Conservation (phyloP, 2,888 invertebrate species). For the Heliconius ismenius region DNA sequence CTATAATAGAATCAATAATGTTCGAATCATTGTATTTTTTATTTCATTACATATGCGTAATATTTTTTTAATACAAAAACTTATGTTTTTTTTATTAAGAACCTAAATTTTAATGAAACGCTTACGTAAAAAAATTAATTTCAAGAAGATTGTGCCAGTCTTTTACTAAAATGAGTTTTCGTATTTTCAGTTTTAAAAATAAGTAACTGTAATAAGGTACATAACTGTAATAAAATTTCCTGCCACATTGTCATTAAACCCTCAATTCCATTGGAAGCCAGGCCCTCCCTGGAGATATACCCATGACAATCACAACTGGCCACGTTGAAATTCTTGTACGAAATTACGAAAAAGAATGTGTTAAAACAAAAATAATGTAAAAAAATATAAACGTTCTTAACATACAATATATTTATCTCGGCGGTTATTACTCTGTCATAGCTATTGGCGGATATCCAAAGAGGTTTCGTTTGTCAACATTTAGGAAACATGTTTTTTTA, state of each 20-base stretch:
- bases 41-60: not conserved
- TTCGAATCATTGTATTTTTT: not conserved
- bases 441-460: constrained; percentile 43
- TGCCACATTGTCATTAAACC: not conserved
- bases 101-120: too few species aligned
- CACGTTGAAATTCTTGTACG: not conserved
- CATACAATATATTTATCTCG: constrained; percentile 2
- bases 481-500: constrained; percentile 31
- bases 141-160: too few species aligned
- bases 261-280: not conserved
- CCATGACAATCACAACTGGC: not conserved
- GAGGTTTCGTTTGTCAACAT: constrained; percentile 45
- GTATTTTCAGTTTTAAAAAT: too few species aligned
- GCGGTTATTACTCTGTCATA: constrained; percentile 29
- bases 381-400: not conserved
- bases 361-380: constrained; percentile 4
- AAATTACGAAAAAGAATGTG: not conserved
- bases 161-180: not conserved
- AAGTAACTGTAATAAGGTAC: not conserved
- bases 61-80: not conserved
- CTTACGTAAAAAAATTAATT: not conserved
- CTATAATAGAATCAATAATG: not conserved
- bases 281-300: not conserved
- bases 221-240: not conserved
- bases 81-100: too few species aligned